Evolutionary conservation across 2,113 vertebrate genomes (phyloP).

Genomic region (Cercopithecus mona): DNA sequence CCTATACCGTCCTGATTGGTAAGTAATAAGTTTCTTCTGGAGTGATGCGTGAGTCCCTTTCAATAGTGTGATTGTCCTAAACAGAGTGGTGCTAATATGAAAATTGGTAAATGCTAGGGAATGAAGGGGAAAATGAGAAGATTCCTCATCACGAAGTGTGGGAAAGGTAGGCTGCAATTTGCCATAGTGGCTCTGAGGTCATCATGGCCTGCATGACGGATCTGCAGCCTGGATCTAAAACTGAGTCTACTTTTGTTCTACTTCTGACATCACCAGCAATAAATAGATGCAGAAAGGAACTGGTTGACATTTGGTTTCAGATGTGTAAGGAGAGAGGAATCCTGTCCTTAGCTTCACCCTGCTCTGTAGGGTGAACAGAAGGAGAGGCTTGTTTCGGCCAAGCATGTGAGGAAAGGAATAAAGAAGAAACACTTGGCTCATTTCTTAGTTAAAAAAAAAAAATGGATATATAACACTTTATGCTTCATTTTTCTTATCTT

Average conservation of each 20-base stretch:
- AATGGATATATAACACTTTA: background rate
- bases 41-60: background rate
- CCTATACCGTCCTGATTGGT: background rate
- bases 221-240: constrained; percentile 19
- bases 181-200: background rate
- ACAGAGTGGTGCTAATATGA: background rate
- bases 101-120: background rate
- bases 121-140: background rate
- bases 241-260: constrained; percentile 37
- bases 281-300: constrained; percentile 54
- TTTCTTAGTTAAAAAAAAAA: constrained; percentile 49
- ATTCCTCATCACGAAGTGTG: background rate
- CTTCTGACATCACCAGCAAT: constrained; percentile 69
- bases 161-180: background rate
- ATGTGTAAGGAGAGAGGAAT: constrained; percentile 59
- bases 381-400: background rate
- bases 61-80: background rate
- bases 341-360: background rate
- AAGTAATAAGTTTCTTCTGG: background rate
- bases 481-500: constrained; percentile 6
- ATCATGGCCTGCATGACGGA: too few relatives aligned
- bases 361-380: background rate
- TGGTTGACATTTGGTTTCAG: constrained; percentile 72
- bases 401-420: background rate
- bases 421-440: constrained; percentile 32